phyloP scores from a whole-genome alignment of 2,797 vertebrate species.

The Pseudomugil gertrudae region DNA sequence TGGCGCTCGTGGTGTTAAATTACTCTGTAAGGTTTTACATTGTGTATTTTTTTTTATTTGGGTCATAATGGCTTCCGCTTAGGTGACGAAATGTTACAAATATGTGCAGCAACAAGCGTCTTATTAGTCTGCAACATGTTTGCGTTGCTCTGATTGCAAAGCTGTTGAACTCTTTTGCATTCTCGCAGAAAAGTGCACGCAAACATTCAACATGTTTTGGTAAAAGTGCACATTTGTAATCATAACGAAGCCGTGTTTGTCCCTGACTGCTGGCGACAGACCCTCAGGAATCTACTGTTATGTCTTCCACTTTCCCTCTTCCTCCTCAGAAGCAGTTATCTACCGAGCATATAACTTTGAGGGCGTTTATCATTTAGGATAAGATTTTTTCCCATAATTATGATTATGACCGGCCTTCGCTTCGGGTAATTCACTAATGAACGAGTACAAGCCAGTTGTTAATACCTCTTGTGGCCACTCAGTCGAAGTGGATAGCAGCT shows the following conservation, averaged over 20 bases:
- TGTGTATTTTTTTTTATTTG: neutral
- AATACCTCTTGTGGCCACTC: slow-evolving; percentile 46
- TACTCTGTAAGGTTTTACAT: neutral
- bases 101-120: slow-evolving; percentile 20
- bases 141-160: slow-evolving; percentile 17
- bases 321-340: slow-evolving; percentile 39
- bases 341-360: slow-evolving; percentile 30
- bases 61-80: neutral
- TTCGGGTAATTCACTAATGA: slow-evolving; percentile 21
- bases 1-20: slow-evolving; percentile 27
- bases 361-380: slow-evolving; percentile 42
- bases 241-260: slow-evolving; percentile 63
- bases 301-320: slow-evolving; percentile 67
- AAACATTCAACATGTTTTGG: slow-evolving; percentile 26
- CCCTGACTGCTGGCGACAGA: slow-evolving; percentile 68
- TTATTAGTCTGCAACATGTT: neutral
- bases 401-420: slow-evolving; percentile 20
- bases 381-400: slow-evolving; percentile 37
- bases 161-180: slow-evolving; percentile 27
- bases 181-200: slow-evolving; percentile 35
- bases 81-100: slow-evolving; percentile 22
- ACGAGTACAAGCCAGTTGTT: slow-evolving; percentile 41
- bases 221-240: slow-evolving; percentile 40
- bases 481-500: slow-evolving; percentile 55
- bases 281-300: slow-evolving; percentile 79